Conservation (phyloP, 2,797 vertebrate genomes). For the Lemur catta region DNA sequence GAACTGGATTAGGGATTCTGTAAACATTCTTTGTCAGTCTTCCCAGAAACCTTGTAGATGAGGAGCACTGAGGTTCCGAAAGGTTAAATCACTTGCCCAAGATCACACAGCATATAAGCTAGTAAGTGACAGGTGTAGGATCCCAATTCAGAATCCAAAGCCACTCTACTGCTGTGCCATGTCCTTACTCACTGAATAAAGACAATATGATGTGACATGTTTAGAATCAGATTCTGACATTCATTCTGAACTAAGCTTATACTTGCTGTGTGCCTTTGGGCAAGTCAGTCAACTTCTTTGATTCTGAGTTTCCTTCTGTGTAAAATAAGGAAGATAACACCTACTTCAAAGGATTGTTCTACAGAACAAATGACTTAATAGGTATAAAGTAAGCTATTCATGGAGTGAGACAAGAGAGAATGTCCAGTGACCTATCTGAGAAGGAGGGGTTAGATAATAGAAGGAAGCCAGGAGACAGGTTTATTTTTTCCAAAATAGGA, state of each 20-base stretch:
- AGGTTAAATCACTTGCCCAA: neutral
- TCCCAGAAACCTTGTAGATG: neutral
- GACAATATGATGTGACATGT: neutral
- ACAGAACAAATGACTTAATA: neutral
- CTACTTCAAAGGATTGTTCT: neutral
- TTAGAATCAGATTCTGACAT: neutral
- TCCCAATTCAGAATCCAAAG: neutral
- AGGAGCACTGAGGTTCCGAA: neutral
- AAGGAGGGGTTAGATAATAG: neutral
- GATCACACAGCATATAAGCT: neutral
- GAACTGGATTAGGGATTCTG: neutral
- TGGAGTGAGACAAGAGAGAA: neutral
- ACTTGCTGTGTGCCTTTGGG: neutral
- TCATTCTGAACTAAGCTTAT: neutral
- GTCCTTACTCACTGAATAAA: neutral
- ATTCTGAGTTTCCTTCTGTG: neutral
- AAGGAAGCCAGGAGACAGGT: neutral
- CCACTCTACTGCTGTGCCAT: neutral
- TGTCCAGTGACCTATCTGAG: neutral
- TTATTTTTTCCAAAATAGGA: neutral
- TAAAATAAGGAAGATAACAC: neutral
- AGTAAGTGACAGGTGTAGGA: neutral
- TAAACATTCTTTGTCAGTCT: neutral
- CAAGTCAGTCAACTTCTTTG: neutral
- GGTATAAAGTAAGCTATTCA: neutral